Percentiles rank a stretch among this genome's conserved stretches.
phyloP scores from a whole-genome alignment of 2,113 vertebrate species.

The Phaetusa simplex region DNA sequence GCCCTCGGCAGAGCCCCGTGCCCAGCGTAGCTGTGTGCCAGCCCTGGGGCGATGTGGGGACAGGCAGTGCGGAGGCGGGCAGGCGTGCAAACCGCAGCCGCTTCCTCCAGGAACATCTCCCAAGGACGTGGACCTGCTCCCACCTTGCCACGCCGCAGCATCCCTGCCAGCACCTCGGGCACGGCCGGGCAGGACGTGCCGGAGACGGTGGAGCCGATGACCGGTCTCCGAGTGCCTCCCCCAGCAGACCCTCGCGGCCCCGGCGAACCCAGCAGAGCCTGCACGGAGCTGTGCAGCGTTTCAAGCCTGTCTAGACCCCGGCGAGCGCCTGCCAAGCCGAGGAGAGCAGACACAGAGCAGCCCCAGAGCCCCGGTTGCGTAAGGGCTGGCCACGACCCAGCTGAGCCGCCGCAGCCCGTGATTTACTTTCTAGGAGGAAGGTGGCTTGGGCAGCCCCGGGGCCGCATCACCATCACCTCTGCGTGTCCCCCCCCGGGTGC shows the following conservation, averaged over 20 bases:
- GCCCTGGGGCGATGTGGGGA: background rate
- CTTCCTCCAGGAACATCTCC: background rate
- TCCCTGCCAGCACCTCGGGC: background rate
- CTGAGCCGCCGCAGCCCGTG: background rate
- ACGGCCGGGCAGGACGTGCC: background rate
- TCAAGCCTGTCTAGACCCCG: background rate
- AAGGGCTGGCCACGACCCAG: constrained; percentile 43
- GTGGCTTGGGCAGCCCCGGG: background rate
- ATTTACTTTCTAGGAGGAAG: constrained; percentile 56
- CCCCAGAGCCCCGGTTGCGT: background rate
- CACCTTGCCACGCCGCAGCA: background rate
- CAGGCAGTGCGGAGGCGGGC: background rate
- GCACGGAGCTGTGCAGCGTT: background rate
- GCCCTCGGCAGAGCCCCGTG: fast-evolving
- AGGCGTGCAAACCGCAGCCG: background rate
- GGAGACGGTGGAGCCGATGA: fast-evolving
- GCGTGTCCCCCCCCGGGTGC: fast-evolving
- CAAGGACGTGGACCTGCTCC: background rate
- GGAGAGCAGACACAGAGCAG: background rate
- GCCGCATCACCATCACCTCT: background rate
- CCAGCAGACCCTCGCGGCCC: background rate
- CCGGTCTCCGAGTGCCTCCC: background rate
- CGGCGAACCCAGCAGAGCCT: background rate
- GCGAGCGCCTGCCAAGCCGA: background rate
- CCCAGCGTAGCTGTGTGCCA: fast-evolving